These are phyloP conservation scores for Corbicula japonica DNA, from an alignment of 2,888 invertebrate species.

Conservation along the genomic window DNA sequence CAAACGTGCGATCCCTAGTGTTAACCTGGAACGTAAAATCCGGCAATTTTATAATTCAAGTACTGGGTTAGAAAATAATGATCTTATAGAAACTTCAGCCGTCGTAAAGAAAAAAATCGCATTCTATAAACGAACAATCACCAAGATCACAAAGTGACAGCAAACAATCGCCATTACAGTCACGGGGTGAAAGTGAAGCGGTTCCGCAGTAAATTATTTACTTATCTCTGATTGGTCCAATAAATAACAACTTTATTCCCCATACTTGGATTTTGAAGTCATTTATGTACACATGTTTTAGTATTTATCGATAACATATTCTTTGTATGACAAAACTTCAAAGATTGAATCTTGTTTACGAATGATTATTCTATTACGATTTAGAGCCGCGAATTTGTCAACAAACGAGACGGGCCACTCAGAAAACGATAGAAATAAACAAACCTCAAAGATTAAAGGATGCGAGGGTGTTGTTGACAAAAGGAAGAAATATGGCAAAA, in stretches of 20 bases:
- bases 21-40: too few relatives aligned
- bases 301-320: slow-evolving; percentile 66
- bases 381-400: slow-evolving; percentile 65
- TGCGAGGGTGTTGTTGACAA: slow-evolving; percentile 27
- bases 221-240: slow-evolving; percentile 69
- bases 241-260: slow-evolving; percentile 68
- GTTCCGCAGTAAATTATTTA: slow-evolving; percentile 64
- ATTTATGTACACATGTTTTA: slow-evolving; percentile 69
- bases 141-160: slow-evolving; percentile 61
- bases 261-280: slow-evolving; percentile 66
- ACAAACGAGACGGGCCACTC: slow-evolving; percentile 47
- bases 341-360: slow-evolving; percentile 56
- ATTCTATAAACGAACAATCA: too few relatives aligned
- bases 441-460: slow-evolving; percentile 52
- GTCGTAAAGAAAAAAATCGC: too few relatives aligned
- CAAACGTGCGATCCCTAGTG: too few relatives aligned
- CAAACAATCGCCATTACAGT: slow-evolving; percentile 61
- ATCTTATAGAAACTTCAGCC: too few relatives aligned
- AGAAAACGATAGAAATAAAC: slow-evolving; percentile 40
- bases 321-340: slow-evolving; percentile 66
- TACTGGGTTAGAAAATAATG: too few relatives aligned
- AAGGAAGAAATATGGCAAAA: slow-evolving; percentile 27
- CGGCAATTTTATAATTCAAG: too few relatives aligned
- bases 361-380: slow-evolving; percentile 62
- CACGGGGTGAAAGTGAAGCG: slow-evolving; percentile 64